Evolutionary conservation across 2,113 vertebrate species (phyloP), one percentile per base, ranked within the genome.

Genomic region (Serilophus lunatus): DNA sequence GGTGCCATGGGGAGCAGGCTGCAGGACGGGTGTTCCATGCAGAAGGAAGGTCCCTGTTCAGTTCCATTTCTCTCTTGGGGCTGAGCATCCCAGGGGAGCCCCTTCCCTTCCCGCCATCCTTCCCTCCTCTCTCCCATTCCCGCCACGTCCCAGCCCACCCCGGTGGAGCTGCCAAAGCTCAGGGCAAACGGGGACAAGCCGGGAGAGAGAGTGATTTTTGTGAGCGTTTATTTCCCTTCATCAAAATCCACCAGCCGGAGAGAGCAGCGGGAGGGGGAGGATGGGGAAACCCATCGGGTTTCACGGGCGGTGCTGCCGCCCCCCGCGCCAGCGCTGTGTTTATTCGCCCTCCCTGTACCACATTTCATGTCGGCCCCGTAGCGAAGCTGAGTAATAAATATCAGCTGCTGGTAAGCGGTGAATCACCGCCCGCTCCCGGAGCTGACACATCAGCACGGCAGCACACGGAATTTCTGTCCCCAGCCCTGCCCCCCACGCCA

Each of bases 101-200:
- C 38, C 80, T 47, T 85, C 54, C 38, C 80, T 47, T 85, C 57
- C 64, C 31, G 2, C 50, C 31, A 0, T 23, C 61, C 64, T 56
- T 93, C 56, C 63, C 64, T 90, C 69, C 84, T 42, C 23, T 0
- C 79, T 85, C 74, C 78, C 54, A 1, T 72, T 77, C 79, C 60
- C 8, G 7, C 84, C 51, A 10, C 18, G 49, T 95, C 86, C 89
- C 94, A 64, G 84, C 92, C 86, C 91, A 79, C 68, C 56, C 25
- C 59, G 18, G 57, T 56, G 0, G 71, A 65, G 70, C 94, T 95
- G 96, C 97, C 95, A 95, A 94, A 54, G 89, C 79, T 1, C 81
- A 77, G 96, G 93, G 96, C 96, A 97, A 95, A 95, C 22, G 82
- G 93, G 97, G 96, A 96, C 96, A 96, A 65, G 71, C 81, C 2